Evolutionary conservation across 2,797 vertebrate species (phyloP), one percentile per base, ranked within the genome.

Genomic region (Sebastes vulpes): DNA sequence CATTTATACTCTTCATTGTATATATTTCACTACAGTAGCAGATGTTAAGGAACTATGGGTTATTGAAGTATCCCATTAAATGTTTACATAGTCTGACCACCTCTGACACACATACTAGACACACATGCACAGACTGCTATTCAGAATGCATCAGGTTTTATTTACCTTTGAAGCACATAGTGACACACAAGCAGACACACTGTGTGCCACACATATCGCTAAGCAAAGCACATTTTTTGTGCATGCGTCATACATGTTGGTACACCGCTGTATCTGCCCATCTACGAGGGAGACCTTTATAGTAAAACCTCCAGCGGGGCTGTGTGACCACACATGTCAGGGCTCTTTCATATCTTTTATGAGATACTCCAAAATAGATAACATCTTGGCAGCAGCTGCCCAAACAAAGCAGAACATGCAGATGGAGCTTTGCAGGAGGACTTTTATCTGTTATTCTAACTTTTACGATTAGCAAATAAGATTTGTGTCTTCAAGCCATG

Each of bases 341-440:
- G 63, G 9, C 69, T 50, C 57, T 72, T 80, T 76, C 52, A 74
- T 69, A 70, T 81, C 67, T 81, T 60, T 77, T n/a, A 74, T 28
- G 65, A 78, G 65, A 83, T 42, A 35, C 61, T 78, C 58, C 52
- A 84, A 66, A 83, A 85, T 31, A 85, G 83, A 86, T 76, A 74
- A 77, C 14, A 4, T 79, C 66, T 87, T 80, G 60, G 69, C 59
- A 75, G 57, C 65, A 84, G 54, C 81, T 66, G 77, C 60, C 29
- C 64, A 78, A 77, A 84, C 78, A 75, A 69, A 83, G 60, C 66
- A 63, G 58, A 83, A 68, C 54, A 72, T 75, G 54, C 80, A 80
- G 68, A 82, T 65, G 53, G 71, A 70, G 54, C 66, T 64, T 74
- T 59, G 61, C 21, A 56, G 48, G 14, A 70, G 38, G 64, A 59